Percentiles rank a stretch among this genome's conserved stretches.
phyloP scores from a whole-genome alignment of 2,113 vertebrate species.

The Scopus umbretta region DNA sequence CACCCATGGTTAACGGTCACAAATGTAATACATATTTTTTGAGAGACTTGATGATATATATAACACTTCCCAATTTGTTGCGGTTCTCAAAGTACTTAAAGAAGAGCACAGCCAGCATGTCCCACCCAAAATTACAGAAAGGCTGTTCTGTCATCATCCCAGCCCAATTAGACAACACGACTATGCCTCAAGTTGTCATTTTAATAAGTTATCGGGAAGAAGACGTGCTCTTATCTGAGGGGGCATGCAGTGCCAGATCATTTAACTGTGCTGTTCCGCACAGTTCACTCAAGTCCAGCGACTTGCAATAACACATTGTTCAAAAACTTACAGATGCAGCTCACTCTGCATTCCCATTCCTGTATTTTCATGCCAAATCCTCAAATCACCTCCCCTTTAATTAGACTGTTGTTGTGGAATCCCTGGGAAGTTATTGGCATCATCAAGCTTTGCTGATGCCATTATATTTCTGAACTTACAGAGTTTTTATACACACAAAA shows the following conservation, averaged over 20 bases:
- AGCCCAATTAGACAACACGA: background rate
- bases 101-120: background rate
- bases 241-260: background rate
- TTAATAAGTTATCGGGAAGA: background rate
- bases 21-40: background rate
- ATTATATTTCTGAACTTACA: background rate
- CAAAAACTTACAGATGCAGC: background rate
- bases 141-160: background rate
- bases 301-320: background rate
- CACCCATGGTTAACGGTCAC: background rate
- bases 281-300: background rate
- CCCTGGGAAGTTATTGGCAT: background rate
- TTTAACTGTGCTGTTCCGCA: background rate
- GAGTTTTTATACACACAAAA: background rate
- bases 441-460: background rate
- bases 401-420: background rate
- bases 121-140: background rate
- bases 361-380: background rate
- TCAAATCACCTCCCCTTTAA: background rate
- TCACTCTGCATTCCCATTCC: background rate
- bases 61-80: background rate
- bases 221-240: background rate
- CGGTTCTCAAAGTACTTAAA: background rate
- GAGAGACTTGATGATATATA: background rate
- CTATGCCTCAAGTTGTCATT: background rate